Evolutionary conservation across 2,113 vertebrate genomes (phyloP).

Genomic region (Cisticola juncidis): DNA sequence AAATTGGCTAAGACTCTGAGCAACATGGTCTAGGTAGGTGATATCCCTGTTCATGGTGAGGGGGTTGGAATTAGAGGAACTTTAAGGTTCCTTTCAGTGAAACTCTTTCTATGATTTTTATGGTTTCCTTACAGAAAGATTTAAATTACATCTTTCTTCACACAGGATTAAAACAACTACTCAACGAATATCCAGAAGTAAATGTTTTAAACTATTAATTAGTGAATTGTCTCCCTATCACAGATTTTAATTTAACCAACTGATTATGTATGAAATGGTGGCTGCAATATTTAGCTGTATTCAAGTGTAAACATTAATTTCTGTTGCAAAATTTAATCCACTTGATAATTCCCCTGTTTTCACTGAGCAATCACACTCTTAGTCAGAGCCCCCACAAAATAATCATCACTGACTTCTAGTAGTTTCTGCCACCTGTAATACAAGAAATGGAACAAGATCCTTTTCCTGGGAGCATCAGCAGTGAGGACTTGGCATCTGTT

Average conservation of each 20-base stretch:
- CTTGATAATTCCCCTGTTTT: neutral
- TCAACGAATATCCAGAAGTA: neutral
- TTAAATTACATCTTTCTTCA: neutral
- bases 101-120: neutral
- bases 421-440: neutral
- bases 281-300: neutral
- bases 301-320: neutral
- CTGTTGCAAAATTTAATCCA: neutral
- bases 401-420: neutral
- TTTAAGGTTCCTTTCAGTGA: neutral
- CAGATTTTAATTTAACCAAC: neutral
- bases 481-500: neutral
- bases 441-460: neutral
- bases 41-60: neutral
- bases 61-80: neutral
- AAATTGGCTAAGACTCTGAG: neutral
- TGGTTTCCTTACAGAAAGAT: neutral
- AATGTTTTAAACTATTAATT: neutral
- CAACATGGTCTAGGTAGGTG: neutral
- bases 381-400: neutral
- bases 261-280: neutral
- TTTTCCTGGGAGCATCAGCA: neutral
- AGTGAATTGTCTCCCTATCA: neutral
- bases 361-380: neutral
- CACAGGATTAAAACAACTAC: neutral